Evolutionary conservation across 2,113 vertebrate genomes (phyloP), one percentile per base, ranked within the genome.

Genomic region (Monarcha castaneiventris): DNA sequence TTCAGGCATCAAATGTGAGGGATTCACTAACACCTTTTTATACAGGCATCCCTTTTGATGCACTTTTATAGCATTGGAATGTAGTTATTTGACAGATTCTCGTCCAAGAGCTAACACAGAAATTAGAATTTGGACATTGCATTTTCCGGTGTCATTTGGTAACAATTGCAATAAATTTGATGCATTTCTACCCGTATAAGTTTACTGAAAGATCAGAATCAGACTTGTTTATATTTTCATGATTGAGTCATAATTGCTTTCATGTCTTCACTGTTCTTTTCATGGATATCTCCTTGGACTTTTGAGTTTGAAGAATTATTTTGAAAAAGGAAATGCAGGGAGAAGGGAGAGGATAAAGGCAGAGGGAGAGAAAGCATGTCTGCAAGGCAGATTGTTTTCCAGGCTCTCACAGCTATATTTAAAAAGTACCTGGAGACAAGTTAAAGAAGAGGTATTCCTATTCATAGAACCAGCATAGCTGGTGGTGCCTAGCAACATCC

Each of bases 391-490:
- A 51, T 51, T 87, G 76, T 91, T 64, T 87, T 78, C 84, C 52
- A 92, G 69, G 14, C 43, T 84, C 27, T 96, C 75, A 54, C 2
- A 35, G 78, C 68, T 84, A 5, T 58, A 64, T 96, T 94, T 94
- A 64, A 92, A 84, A 88, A 68, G 72, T 46, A 54, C 89, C 91
- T 92, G 74, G 91, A 96, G 92, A 89, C 69, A 55, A 67, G 88
- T 74, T 79, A 82, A 94, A 82, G 49, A 83, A 62, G 82, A 95
- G 15, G 3, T 78, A 64, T 96, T 96, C 77, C 51, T 41, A 17
- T 25, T 96, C 73, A 23, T 94, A 92, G 96, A 96, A 72, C 15
- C 2, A 4, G n/a, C 59, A 35, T 29, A 67, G 62, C 39, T 22
- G 5, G 7, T 59, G 43, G 82, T 96, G 84, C 73, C 39, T 96